phyloP scores from a whole-genome alignment of 2,888 invertebrate genomes.

The Eueremaeus valkanovi region DNA sequence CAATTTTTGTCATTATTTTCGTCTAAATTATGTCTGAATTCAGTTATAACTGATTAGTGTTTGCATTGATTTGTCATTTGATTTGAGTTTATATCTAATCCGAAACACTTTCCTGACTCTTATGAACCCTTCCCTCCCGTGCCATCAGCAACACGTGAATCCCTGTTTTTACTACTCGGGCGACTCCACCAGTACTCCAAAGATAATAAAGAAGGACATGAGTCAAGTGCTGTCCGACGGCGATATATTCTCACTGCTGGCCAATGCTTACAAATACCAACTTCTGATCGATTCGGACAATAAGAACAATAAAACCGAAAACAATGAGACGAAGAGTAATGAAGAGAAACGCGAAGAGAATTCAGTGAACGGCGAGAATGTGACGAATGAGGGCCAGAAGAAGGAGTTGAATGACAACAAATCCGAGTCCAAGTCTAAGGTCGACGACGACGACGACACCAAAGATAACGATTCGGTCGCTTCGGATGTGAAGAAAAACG shows the following conservation, averaged over 20 bases:
- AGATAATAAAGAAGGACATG: constrained; percentile 52
- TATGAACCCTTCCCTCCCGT: neutral
- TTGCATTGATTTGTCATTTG: constrained; percentile 16
- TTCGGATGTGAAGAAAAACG: constrained; percentile 34
- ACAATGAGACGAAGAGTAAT: constrained; percentile 8
- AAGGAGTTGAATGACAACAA: constrained; percentile 25
- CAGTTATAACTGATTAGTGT: neutral
- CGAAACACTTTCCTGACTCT: neutral
- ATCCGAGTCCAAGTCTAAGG: constrained; percentile 10
- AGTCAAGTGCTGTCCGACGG: constrained; percentile 51
- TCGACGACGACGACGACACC: constrained; percentile 34
- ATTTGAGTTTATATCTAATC: neutral
- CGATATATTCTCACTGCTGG: constrained; percentile 53
- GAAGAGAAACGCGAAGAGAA: neutral
- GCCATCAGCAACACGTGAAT: constrained; percentile 54
- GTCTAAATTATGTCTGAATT: too few species aligned
- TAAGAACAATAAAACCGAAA: constrained; percentile 17
- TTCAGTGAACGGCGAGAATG: neutral
- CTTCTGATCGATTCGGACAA: constrained; percentile 45
- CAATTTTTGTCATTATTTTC: too few species aligned
- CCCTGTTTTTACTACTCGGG: constrained; percentile 51
- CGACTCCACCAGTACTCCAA: constrained; percentile 48
- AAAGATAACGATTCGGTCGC: constrained; percentile 37
- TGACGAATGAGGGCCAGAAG: neutral
- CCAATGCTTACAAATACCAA: constrained; percentile 52